Evolutionary conservation across 2,113 vertebrate genomes (phyloP).

Genomic region (Sigmodon hispidus): DNA sequence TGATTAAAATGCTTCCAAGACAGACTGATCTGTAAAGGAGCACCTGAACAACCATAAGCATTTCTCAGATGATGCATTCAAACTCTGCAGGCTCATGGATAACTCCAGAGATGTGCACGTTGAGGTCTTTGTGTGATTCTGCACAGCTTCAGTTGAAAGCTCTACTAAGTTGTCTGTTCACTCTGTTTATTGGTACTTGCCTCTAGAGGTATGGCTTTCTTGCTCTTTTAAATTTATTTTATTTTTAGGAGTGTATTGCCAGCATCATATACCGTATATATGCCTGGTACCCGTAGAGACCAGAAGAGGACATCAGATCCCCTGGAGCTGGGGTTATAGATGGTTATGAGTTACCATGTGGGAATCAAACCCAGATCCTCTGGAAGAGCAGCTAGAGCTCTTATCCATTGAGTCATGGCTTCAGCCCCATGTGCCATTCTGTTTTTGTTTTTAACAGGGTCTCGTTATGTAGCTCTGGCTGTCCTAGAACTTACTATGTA

Average conservation of each 20-base stretch:
- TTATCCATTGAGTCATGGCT: not conserved
- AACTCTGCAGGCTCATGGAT: not conserved
- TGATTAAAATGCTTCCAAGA: slow-evolving; percentile 14
- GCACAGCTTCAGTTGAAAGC: not conserved
- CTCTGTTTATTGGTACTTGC: not conserved
- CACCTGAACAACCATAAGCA: not conserved
- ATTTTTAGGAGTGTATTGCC: not conserved
- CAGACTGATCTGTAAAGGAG: not conserved
- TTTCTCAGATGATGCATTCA: slow-evolving; percentile 2
- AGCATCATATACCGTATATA: not conserved
- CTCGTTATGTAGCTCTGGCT: not conserved
- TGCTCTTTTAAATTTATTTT: not conserved
- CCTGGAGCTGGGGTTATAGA: not conserved
- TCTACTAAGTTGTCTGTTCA: not conserved
- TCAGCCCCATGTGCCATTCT: not conserved
- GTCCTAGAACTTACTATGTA: not conserved
- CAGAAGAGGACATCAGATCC: not conserved
- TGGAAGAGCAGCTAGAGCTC: not conserved
- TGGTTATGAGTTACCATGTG: no score
- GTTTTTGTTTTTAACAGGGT: not conserved
- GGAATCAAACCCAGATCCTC: not conserved
- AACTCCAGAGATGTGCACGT: not conserved
- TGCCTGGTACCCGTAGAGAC: not conserved
- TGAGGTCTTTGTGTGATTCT: not conserved
- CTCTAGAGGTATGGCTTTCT: not conserved